Conservation (phyloP, 2,888 invertebrate genomes). For the Cerastoderma edule region DNA sequence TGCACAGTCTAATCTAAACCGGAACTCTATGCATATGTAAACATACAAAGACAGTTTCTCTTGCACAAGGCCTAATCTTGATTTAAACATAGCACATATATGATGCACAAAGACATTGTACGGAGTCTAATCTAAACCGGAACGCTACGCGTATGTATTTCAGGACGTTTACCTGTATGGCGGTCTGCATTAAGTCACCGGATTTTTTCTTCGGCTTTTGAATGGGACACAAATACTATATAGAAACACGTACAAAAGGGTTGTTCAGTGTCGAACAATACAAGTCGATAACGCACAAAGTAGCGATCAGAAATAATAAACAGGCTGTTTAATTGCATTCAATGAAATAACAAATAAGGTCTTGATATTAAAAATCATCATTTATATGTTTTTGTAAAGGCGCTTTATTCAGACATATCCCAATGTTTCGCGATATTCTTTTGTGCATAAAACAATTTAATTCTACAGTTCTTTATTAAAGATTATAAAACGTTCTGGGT, state of each 20-base stretch:
- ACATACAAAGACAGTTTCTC: too few relatives aligned
- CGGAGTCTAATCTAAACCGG: too few relatives aligned
- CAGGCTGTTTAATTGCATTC: conserved; percentile 57
- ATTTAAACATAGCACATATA: too few relatives aligned
- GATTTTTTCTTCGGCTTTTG: conserved; percentile 41
- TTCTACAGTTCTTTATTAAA: conserved; percentile 13
- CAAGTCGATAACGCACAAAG: conserved; percentile 44
- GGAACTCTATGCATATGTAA: background rate
- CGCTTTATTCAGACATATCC: conserved; percentile 11
- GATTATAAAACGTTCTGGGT: background rate
- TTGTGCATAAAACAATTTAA: conserved; percentile 24
- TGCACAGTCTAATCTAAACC: too few relatives aligned
- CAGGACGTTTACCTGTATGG: too few relatives aligned
- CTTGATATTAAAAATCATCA: conserved; percentile 32
- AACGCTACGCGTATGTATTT: background rate
- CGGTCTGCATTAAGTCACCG: conserved; percentile 7
- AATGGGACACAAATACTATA: conserved; percentile 42
- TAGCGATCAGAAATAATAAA: conserved; percentile 50
- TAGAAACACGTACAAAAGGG: conserved; percentile 54
- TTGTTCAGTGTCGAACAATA: conserved; percentile 41
- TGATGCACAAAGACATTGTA: too few relatives aligned
- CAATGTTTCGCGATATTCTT: conserved; percentile 8
- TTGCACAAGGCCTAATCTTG: too few relatives aligned
- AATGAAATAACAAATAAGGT: conserved; percentile 51
- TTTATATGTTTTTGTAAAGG: conserved; percentile 27